These are phyloP conservation scores for Amphiprion clarkii DNA, from an alignment of 2,797 vertebrate genomes.

Conservation along the genomic window DNA sequence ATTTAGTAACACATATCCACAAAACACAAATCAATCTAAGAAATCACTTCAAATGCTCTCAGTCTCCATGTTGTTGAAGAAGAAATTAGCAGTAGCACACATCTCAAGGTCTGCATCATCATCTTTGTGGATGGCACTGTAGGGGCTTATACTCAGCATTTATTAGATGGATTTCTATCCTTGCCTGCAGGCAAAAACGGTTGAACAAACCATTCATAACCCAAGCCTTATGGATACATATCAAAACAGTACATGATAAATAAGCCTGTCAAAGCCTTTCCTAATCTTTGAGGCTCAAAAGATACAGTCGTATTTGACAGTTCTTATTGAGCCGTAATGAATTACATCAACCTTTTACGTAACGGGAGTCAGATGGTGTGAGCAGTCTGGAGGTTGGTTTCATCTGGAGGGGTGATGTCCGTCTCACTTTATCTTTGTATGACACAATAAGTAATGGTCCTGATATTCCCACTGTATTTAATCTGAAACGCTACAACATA, in stretches of 20 bases:
- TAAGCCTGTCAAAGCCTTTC: constrained; percentile 61
- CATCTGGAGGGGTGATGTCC: constrained; percentile 10
- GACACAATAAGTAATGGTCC: not conserved
- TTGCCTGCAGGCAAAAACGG: constrained; percentile 64
- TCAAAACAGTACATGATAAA: constrained; percentile 71
- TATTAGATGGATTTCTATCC: constrained; percentile 68
- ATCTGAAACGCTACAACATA: not conserved
- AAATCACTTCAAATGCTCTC: constrained; percentile 32
- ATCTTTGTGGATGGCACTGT: constrained; percentile 51
- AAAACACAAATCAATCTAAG: constrained; percentile 11
- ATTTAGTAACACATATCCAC: not conserved
- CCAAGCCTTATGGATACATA: constrained; percentile 60
- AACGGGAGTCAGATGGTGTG: constrained; percentile 41
- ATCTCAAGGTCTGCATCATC: constrained; percentile 51
- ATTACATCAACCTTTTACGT: constrained; percentile 50
- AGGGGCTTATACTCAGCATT: constrained; percentile 62
- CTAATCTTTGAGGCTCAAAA: constrained; percentile 60
- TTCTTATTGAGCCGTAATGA: constrained; percentile 58
- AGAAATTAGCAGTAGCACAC: constrained; percentile 38
- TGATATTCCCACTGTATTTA: not conserved
- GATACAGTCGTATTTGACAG: constrained; percentile 51
- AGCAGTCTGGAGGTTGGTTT: constrained; percentile 9
- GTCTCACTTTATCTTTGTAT: not conserved
- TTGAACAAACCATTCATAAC: constrained; percentile 69
- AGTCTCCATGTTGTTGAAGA: constrained; percentile 33